A percentile compares a stretch with the other conserved stretches of the same genome.
phyloP scores from a whole-genome alignment of 2,797 vertebrate genomes.

The Pipistrellus pygmaeus region DNA sequence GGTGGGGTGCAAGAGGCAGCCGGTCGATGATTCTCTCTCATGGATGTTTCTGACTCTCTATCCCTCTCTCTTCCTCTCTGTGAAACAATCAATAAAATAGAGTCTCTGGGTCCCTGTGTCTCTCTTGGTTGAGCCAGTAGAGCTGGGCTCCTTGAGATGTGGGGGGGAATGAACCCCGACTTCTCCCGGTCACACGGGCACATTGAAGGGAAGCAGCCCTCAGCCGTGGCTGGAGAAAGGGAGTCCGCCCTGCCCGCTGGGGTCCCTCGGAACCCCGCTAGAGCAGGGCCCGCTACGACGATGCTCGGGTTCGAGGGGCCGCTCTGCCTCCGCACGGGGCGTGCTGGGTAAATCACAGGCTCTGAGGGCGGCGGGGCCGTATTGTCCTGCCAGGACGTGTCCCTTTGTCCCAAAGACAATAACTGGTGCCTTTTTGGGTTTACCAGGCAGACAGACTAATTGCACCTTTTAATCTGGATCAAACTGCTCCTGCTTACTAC shows the following conservation, averaged over 20 bases:
- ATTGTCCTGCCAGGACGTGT: conserved; percentile 88
- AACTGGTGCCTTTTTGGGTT: conserved; percentile 89
- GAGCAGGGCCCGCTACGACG: accelerated
- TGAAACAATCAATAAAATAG: too few species aligned
- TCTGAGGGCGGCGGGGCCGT: conserved; percentile 83
- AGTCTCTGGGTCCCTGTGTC: background rate
- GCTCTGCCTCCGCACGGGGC: conserved; percentile 48
- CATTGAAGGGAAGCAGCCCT: background rate
- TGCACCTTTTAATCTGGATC: conserved; percentile 92
- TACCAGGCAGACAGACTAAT: conserved; percentile 91
- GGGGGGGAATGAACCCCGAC: background rate
- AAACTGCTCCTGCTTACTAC: conserved; percentile 90
- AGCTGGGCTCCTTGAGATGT: background rate
- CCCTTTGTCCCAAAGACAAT: conserved; percentile 90
- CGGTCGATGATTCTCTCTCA: too few species aligned
- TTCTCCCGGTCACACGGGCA: background rate
- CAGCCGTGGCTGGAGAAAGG: background rate
- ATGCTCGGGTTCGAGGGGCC: conserved; percentile 13
- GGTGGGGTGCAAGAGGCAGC: too few species aligned
- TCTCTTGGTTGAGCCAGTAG: background rate
- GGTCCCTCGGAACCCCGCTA: background rate
- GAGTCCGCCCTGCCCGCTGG: background rate
- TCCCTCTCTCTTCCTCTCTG: too few species aligned
- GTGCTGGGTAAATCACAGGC: conserved; percentile 88
- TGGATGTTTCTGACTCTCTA: too few species aligned